Evolutionary conservation across 2,888 invertebrate species (phyloP), one percentile per base, ranked within the genome.

Genomic region (Ichneumoninae sp.): DNA sequence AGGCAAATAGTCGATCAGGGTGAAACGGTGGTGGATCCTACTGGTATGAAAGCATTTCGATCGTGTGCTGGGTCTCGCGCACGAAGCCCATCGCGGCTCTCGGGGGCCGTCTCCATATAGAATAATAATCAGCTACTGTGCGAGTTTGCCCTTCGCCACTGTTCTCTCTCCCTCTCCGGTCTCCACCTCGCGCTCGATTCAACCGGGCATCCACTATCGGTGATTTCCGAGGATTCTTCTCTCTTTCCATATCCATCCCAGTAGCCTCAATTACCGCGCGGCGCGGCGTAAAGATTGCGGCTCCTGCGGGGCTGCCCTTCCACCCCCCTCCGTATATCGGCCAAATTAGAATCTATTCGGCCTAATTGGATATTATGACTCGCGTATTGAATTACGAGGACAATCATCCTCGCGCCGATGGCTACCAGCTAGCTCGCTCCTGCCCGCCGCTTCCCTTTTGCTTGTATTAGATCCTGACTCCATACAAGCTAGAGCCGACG

Each of bases 311-410:
- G 81, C 68, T 83, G 86, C 83, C 76, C 87, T 90, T 5, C n/a
- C n/a, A 19, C 19, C 10, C 50, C 19, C 40, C 73, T 22, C 71
- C 13, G 30, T n/a, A 88, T 89, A 91, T 91, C 90, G 89, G 79
- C 83, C 88, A 90, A 91, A 92, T 92, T 90, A 91, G 90, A 90
- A 91, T 91, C 91, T 91, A 91, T 91, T 91, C 89, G 88, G 83
- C 85, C 88, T 90, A 92, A 92, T 92, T 91, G 92, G 91, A 90
- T 92, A 92, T 92, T 91, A 90, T 88, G 87, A 88, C 81, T 85
- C 85, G 88, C 85, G 87, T 87, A 90, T 90, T 88, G 89, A 90
- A 90, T 92, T 88, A 90, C 88, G 84, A 86, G 89, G 86, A 90
- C 88, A 88, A 88, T 89, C 85, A 86, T 81, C 81, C 74, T 85